Conservation (phyloP, 2,797 vertebrate species). For the Saxicola maurus region DNA sequence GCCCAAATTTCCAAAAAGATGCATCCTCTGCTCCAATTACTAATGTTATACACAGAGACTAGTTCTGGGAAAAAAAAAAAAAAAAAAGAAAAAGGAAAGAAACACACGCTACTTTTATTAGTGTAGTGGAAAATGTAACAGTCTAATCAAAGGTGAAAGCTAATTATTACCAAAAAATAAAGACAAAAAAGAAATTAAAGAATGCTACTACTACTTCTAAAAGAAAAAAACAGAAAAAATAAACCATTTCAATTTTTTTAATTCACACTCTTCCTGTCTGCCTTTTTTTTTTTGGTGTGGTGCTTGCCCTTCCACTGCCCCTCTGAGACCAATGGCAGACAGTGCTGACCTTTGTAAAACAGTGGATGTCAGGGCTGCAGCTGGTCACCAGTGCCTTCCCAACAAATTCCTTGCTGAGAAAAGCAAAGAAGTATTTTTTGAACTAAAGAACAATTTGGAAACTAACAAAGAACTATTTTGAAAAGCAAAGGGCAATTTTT, state of each 20-base stretch:
- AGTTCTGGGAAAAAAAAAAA: background rate
- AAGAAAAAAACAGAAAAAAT: background rate
- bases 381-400: rapidly evolving
- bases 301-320: background rate
- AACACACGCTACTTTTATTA: background rate
- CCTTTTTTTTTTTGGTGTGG: background rate
- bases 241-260: background rate
- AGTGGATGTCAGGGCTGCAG: rapidly evolving
- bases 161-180: background rate
- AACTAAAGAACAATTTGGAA: too few relatives aligned
- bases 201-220: background rate
- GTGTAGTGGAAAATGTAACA: background rate
- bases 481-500: background rate
- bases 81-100: background rate
- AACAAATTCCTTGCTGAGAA: background rate
- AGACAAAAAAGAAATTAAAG: background rate
- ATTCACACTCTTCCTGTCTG: background rate
- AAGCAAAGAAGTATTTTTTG: background rate
- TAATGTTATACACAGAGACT: background rate
- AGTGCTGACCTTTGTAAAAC: background rate
- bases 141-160: background rate
- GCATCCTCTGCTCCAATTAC: background rate
- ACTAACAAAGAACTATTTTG: too few relatives aligned
- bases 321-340: rapidly evolving
- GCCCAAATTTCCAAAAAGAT: background rate